These are phyloP conservation scores for Hoplodrina blanda DNA, from an alignment of 2,888 invertebrate genomes.

Conservation along the genomic window DNA sequence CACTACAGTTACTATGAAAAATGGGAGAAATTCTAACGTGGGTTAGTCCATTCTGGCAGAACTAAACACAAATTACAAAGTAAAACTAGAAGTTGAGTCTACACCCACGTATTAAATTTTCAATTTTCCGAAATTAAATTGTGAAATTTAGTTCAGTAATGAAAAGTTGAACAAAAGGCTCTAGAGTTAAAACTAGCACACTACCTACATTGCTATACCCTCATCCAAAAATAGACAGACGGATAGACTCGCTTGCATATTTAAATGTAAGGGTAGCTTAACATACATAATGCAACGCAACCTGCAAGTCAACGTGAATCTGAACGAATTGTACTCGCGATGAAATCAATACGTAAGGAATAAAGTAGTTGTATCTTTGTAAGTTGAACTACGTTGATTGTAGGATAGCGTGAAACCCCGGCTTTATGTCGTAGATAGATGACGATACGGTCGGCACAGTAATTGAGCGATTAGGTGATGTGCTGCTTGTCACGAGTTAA, in stretches of 20 bases:
- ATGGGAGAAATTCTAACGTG: no score
- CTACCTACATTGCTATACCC: not conserved
- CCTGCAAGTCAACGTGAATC: conserved; percentile 35
- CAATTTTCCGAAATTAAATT: not conserved
- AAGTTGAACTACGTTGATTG: not conserved
- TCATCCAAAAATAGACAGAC: not conserved
- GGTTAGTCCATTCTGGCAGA: no score
- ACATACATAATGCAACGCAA: conserved; percentile 39
- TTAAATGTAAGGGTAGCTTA: conserved; percentile 8
- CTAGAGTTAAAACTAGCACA: not conserved
- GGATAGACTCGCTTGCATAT: conserved; percentile 7
- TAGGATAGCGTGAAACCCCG: not conserved
- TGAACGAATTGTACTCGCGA: not conserved
- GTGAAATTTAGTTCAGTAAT: not conserved
- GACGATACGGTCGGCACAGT: no score
- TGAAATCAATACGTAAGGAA: conserved; percentile 40
- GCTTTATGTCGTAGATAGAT: not conserved
- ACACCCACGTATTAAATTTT: no score
- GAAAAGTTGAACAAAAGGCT: not conserved
- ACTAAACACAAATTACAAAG: no score
- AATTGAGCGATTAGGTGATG: no score
- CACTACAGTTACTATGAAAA: no score
- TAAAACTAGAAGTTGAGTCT: not conserved
- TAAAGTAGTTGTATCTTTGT: conserved; percentile 8
- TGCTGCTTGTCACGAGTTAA: no score